These are phyloP conservation scores for Trididemnum clinides DNA, from an alignment of 23 tunicate species.

Conservation along the genomic window DNA sequence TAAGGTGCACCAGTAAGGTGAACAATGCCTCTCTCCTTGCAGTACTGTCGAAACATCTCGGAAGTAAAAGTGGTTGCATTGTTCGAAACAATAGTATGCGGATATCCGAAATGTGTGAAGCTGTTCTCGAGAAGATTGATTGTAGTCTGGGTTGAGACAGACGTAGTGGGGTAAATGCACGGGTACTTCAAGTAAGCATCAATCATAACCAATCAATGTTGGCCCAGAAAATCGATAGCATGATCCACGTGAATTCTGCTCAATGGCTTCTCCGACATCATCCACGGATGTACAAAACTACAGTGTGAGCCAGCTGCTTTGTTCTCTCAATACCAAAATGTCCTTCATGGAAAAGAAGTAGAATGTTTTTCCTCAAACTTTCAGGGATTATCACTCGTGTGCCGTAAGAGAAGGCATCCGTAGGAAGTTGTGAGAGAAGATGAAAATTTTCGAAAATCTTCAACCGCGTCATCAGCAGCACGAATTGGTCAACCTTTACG, in stretches of 20 bases:
- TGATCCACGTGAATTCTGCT: neutral
- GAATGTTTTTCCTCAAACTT: too few species aligned
- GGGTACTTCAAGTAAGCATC: constrained; percentile 21
- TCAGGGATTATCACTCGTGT: too few species aligned
- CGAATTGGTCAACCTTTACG: too few species aligned
- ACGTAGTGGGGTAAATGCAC: neutral
- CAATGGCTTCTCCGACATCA: constrained; percentile 2
- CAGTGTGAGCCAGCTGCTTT: too few species aligned
- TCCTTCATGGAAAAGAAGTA: too few species aligned
- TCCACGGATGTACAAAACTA: constrained; percentile 19
- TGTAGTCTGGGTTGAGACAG: neutral
- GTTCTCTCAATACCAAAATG: too few species aligned
- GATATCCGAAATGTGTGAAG: neutral
- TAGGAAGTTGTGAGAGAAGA: too few species aligned
- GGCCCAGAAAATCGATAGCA: neutral
- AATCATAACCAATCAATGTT: neutral
- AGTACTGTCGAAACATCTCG: neutral
- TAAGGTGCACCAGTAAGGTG: constrained; percentile 1
- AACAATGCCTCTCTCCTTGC: constrained; percentile 10
- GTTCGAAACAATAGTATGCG: neutral
- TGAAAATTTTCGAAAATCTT: too few species aligned
- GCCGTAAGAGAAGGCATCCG: too few species aligned
- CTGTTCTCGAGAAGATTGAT: neutral
- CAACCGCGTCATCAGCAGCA: too few species aligned
- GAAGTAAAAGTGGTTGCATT: neutral